These are phyloP conservation scores for Mythimna loreyi DNA, from an alignment of 2,888 invertebrate species.

Conservation along the genomic window DNA sequence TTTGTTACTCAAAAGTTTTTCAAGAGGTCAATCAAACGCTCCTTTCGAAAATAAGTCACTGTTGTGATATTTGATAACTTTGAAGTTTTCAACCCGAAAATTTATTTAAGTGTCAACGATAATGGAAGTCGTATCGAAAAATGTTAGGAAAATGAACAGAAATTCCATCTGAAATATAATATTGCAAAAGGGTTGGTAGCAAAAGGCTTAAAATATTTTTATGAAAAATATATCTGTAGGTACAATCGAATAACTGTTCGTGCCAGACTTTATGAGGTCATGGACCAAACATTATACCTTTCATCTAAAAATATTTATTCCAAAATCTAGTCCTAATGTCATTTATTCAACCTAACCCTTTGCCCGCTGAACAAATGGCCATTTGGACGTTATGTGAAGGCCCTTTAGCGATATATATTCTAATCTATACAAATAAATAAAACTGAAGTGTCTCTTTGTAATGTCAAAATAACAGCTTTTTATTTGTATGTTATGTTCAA, in stretches of 20 bases:
- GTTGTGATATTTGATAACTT: conserved; percentile 21
- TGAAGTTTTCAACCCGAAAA: conserved; percentile 11
- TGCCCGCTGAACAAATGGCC: conserved; percentile 42
- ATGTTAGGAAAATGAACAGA: neutral
- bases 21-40: neutral
- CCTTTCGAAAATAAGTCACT: neutral
- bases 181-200: conserved; percentile 7
- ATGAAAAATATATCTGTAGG: conserved; percentile 5
- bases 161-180: neutral
- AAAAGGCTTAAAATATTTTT: conserved; percentile 9
- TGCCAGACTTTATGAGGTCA: conserved; percentile 24
- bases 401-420: conserved; percentile 39
- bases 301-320: conserved; percentile 45
- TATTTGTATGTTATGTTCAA: too few species aligned
- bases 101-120: neutral
- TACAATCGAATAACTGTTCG: conserved; percentile 18
- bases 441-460: too few species aligned
- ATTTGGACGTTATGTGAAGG: conserved; percentile 36
- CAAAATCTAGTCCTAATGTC: conserved; percentile 31
- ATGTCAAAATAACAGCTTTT: too few species aligned
- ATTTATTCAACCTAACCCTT: conserved; percentile 48
- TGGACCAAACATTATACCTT: conserved; percentile 20
- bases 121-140: conserved; percentile 9
- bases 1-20: conserved; percentile 16
- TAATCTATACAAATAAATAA: too few species aligned